Evolutionary conservation across 2,888 invertebrate genomes (phyloP).

Genomic region (Macrosoma leucophasiata): DNA sequence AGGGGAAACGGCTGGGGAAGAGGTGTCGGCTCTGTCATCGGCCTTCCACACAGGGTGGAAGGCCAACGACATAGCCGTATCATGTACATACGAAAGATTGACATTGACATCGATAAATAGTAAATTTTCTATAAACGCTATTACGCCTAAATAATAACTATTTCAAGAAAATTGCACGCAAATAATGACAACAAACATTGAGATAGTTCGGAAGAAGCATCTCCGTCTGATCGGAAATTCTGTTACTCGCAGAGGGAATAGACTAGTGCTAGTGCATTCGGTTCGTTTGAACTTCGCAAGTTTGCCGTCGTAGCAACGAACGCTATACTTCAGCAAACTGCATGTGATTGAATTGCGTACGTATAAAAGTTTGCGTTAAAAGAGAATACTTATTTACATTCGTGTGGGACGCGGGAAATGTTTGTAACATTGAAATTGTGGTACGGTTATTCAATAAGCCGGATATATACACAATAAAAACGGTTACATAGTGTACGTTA

Average conservation of each 20-base stretch:
- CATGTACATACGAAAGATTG: too few species aligned
- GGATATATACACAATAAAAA: too few species aligned
- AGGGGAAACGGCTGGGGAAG: too few species aligned
- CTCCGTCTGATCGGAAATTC: constrained; percentile 60
- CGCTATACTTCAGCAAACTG: constrained; percentile 40
- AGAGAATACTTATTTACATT: constrained; percentile 52
- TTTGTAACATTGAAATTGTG: too few species aligned
- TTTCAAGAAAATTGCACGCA: constrained; percentile 17
- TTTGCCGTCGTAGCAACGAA: constrained; percentile 35
- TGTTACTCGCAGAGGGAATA: constrained; percentile 66
- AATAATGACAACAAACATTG: constrained; percentile 44
- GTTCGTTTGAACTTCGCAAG: constrained; percentile 43
- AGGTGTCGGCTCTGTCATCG: too few species aligned
- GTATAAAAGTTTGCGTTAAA: constrained; percentile 54
- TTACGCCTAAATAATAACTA: too few species aligned
- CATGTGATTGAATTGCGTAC: constrained; percentile 56
- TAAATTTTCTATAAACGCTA: too few species aligned
- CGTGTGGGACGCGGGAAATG: constrained; percentile 27
- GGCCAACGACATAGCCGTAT: too few species aligned
- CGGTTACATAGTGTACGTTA: too few species aligned
- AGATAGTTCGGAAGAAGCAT: constrained; percentile 42
- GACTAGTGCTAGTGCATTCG: constrained; percentile 44
- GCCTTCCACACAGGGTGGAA: too few species aligned
- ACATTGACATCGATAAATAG: too few species aligned
- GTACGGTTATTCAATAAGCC: too few species aligned